phyloP scores from a whole-genome alignment of 2,888 invertebrate genomes.

The Biston betularia region DNA sequence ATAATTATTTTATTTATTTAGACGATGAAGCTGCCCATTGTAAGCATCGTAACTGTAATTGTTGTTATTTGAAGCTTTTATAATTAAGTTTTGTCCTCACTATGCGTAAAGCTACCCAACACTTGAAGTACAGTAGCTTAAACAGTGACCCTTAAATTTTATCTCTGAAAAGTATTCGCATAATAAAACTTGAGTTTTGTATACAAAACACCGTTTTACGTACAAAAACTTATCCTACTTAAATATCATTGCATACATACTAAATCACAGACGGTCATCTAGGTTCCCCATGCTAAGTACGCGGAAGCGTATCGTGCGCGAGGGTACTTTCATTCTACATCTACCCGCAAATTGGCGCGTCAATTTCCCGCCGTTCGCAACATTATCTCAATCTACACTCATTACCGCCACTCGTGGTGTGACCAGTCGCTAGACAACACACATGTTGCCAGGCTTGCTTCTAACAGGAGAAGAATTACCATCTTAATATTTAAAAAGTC shows the following conservation, averaged over 20 bases:
- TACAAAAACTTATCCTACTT: background rate
- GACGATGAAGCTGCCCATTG: too few relatives aligned
- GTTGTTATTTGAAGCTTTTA: too few relatives aligned
- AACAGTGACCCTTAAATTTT: too few relatives aligned
- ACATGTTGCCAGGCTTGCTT: background rate
- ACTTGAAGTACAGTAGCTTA: too few relatives aligned
- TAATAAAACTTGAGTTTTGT: background rate
- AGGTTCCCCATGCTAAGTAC: constrained; percentile 13
- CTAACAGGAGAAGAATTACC: background rate
- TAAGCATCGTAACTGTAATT: too few relatives aligned
- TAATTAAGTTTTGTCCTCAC: too few relatives aligned
- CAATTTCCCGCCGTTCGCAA: constrained; percentile 40
- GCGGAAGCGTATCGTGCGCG: constrained; percentile 31
- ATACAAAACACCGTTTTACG: background rate
- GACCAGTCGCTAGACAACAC: constrained; percentile 4
- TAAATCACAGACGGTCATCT: background rate
- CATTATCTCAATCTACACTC: constrained; percentile 46
- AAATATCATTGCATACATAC: background rate
- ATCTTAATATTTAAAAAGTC: background rate
- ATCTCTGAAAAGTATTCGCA: too few relatives aligned
- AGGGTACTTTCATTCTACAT: constrained; percentile 4
- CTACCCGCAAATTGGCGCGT: constrained; percentile 41
- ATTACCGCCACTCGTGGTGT: constrained; percentile 36
- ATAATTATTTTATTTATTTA: too few relatives aligned
- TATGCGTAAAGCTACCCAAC: too few relatives aligned